A percentile compares a stretch with the other conserved stretches of the same genome.
Conservation (phyloP, 2,888 invertebrate species). For the Coenonympha glycerion region DNA sequence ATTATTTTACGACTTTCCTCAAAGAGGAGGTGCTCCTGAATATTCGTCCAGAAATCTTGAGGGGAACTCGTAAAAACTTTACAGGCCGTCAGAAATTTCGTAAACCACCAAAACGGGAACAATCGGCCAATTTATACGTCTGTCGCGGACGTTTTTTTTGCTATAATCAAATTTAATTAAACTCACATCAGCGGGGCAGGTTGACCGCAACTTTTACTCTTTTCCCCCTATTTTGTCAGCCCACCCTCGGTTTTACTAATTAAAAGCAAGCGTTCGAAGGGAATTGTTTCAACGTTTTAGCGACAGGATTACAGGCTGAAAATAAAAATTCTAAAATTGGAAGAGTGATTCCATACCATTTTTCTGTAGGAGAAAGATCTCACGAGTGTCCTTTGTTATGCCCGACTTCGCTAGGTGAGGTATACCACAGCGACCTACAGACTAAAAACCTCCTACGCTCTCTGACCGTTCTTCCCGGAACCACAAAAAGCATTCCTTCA, state of each 20-base stretch:
- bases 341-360: not conserved
- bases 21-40: constrained; percentile 14
- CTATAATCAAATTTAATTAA: constrained; percentile 52
- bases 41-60: constrained; percentile 15
- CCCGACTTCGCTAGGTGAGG: no score
- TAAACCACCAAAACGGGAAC: constrained; percentile 14
- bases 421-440: no score
- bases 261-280: constrained; percentile 18
- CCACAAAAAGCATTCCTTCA: no score
- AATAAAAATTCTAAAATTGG: not conserved
- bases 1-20: constrained; percentile 10
- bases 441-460: no score
- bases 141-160: constrained; percentile 32
- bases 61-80: constrained; percentile 17
- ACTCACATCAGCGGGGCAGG: constrained; percentile 40
- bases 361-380: no score
- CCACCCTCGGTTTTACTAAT: constrained; percentile 16
- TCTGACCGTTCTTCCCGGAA: no score
- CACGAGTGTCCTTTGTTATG: no score
- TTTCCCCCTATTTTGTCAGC: not conserved
- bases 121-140: constrained; percentile 37
- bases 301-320: constrained; percentile 5
- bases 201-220: constrained; percentile 18
- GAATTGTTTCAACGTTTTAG: constrained; percentile 15
- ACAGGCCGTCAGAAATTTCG: constrained; percentile 6